Percentiles rank a stretch among this genome's conserved stretches.
Evolutionary conservation across 2,888 invertebrate genomes (phyloP).

Genomic region (Eupeodes luniger): DNA sequence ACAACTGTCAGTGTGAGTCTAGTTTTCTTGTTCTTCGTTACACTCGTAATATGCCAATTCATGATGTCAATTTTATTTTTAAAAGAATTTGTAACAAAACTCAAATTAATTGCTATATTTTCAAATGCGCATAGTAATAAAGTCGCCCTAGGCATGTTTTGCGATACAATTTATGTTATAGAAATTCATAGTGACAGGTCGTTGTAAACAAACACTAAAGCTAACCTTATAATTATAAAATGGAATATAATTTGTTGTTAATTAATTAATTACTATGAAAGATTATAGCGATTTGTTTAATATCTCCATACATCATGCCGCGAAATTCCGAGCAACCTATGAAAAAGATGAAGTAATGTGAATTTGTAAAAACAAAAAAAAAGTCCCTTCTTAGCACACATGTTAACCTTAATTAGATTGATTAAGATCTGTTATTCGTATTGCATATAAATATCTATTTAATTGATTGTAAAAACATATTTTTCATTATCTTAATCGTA

Average conservation of each 20-base stretch:
- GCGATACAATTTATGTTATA: slow-evolving; percentile 54
- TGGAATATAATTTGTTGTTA: slow-evolving; percentile 69
- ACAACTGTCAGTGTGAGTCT: slow-evolving; percentile 25
- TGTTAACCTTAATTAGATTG: slow-evolving; percentile 24
- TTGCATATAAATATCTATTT: not conserved
- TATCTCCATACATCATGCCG: slow-evolving; percentile 61
- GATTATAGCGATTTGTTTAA: slow-evolving; percentile 62
- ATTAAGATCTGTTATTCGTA: slow-evolving; percentile 1
- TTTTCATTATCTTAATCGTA: not conserved
- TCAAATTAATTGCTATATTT: slow-evolving; percentile 55
- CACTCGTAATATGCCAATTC: not conserved
- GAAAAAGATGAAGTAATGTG: not conserved
- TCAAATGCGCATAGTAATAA: slow-evolving; percentile 68
- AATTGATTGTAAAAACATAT: not conserved
- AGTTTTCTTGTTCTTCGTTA: not conserved
- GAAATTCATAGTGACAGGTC: slow-evolving; percentile 57
- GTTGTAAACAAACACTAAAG: slow-evolving; percentile 65
- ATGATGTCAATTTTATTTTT: slow-evolving; percentile 70
- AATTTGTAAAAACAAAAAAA: slow-evolving; percentile 28
- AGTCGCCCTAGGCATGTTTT: slow-evolving; percentile 47
- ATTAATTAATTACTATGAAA: slow-evolving; percentile 70
- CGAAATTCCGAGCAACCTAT: slow-evolving; percentile 42
- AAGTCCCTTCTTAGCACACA: slow-evolving; percentile 2
- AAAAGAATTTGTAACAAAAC: slow-evolving; percentile 61
- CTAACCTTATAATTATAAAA: slow-evolving; percentile 68